phyloP scores from a whole-genome alignment of 2,113 vertebrate genomes.

The Channa maculata region DNA sequence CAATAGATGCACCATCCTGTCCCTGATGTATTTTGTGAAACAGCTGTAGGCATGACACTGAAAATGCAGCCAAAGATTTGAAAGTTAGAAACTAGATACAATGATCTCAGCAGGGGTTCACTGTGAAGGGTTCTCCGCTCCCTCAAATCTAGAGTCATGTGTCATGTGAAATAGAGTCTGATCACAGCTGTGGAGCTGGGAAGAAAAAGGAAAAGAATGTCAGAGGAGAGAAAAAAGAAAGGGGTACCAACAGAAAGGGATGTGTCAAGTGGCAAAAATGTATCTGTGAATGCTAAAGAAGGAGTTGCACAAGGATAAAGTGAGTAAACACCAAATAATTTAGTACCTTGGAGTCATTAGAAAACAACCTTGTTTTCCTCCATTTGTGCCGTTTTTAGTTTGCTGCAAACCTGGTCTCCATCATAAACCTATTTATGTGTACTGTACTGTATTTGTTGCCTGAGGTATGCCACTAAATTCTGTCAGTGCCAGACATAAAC shows the following conservation, averaged over 20 bases:
- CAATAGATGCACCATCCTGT: constrained; percentile 11
- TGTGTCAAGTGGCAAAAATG: constrained; percentile 48
- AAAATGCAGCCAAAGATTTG: constrained; percentile 9
- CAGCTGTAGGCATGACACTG: constrained; percentile 44
- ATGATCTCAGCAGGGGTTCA: constrained; percentile 43
- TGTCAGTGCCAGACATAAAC: constrained; percentile 58
- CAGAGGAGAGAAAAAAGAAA: constrained; percentile 20
- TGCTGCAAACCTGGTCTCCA: background rate
- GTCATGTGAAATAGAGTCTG: constrained; percentile 39
- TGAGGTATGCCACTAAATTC: constrained; percentile 44
- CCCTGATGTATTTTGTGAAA: constrained; percentile 43
- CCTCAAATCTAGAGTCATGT: constrained; percentile 46
- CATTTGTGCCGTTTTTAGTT: constrained; percentile 24
- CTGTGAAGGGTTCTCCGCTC: constrained; percentile 24
- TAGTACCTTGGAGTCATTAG: background rate
- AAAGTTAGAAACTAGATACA: constrained; percentile 32
- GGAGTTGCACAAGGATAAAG: constrained; percentile 16
- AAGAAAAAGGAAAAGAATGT: constrained; percentile 31
- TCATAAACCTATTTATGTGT: constrained; percentile 9
- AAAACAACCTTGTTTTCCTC: constrained; percentile 19
- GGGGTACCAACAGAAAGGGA: constrained; percentile 14
- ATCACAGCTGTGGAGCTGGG: constrained; percentile 53
- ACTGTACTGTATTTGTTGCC: constrained; percentile 19
- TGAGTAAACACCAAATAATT: background rate
- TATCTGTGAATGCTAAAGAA: constrained; percentile 6